Evolutionary conservation across 2,888 invertebrate genomes (phyloP), one percentile per base, ranked within the genome.

Genomic region (Epinotia bilunana): DNA sequence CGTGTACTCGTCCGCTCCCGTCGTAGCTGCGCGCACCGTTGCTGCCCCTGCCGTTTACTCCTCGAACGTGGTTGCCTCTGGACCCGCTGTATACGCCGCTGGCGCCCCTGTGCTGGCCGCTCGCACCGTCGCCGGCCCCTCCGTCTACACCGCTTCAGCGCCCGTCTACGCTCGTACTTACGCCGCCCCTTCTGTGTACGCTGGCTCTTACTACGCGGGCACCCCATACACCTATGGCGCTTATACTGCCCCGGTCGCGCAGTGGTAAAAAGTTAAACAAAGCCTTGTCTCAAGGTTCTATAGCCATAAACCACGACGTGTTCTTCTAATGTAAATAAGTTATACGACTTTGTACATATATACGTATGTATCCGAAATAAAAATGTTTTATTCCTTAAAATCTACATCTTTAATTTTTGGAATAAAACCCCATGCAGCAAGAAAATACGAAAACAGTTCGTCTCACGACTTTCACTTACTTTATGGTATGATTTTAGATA

Each of bases 231-330:
- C 72, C 20, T 68, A 72, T 53, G 76, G 67, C 18, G 69, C 77
- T 7, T 70, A 79, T 57, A 78, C 83, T 77, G 90, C 92, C 80
- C 87, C 92, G 20, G 84, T 90, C 78, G 89, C 91, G 60, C 87
- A 88, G 84, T 90, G 90, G 90, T 90, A 88, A 87, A 81, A n/a
- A 57, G 13, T 60, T 53, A 68, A 39, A 55, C 70, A 73, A 82
- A 79, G 73, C 79, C 79, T 78, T 79, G 61, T 69, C 55, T 63
- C 49, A 60, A 65, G 68, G 73, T 63, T 16, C 46, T 16, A 73
- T 80, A 82, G 81, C 79, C 76, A 77, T 82, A 83, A 73, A 84
- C 83, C 84, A 82, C 83, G 81, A 87, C 80, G 87, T 88, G 87
- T 84, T 88, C 84, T 81, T 79, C 80, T 80, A 83, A 80, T 82